Percentiles rank a stretch among this genome's conserved stretches.
These are phyloP conservation scores for Anastrepha obliqua DNA, from an alignment of 1,140 invertebrate species.

Conservation along the genomic window DNA sequence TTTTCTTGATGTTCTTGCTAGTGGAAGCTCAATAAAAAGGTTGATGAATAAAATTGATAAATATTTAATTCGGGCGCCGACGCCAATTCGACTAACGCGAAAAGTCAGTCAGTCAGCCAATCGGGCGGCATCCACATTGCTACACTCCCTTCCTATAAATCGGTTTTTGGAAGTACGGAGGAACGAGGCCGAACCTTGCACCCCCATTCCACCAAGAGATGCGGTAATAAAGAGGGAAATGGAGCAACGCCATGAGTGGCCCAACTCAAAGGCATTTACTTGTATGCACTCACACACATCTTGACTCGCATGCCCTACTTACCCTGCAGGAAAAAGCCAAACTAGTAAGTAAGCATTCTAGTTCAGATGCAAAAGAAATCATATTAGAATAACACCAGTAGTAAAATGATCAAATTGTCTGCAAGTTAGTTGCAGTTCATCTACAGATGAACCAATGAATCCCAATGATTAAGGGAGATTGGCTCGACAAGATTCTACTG, in stretches of 20 bases:
- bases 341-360: no score
- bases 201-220: neutral
- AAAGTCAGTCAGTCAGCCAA: neutral
- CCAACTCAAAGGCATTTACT: neutral
- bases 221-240: slow-evolving; percentile 14
- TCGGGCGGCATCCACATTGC: neutral
- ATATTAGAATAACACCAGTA: no score
- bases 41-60: slow-evolving; percentile 55
- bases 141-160: no score
- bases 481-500: no score
- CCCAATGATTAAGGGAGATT: no score
- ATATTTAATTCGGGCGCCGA: slow-evolving; percentile 43
- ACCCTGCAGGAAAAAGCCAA: neutral
- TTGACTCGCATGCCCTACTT: neutral
- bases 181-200: no score
- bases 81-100: slow-evolving; percentile 8
- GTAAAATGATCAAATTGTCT: no score
- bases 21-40: slow-evolving; percentile 5
- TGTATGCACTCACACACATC: neutral
- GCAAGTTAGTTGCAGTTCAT: no score
- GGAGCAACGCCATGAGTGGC: neutral
- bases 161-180: no score
- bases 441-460: no score
- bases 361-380: no score
- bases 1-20: neutral